Conservation (phyloP, 1,140 invertebrate species). For the Sipha flava region DNA sequence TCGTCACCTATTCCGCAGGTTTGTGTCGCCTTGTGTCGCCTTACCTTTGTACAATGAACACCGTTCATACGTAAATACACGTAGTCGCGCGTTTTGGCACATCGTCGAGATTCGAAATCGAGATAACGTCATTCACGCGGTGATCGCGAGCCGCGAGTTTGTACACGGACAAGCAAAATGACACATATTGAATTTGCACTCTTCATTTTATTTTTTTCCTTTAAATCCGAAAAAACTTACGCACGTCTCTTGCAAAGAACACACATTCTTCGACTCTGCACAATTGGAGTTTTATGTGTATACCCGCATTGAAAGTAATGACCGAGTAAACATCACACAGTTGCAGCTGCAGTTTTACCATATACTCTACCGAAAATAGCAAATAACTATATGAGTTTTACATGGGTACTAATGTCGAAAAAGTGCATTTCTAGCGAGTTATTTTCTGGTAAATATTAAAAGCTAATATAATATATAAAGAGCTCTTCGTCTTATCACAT, state of each 20-base stretch:
- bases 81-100: background rate
- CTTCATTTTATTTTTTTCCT: background rate
- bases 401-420: too few relatives aligned
- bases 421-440: too few relatives aligned
- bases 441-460: too few relatives aligned
- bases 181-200: constrained; percentile 14
- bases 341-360: background rate
- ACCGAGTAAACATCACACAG: background rate
- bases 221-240: background rate
- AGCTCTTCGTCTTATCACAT: too few relatives aligned
- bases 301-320: background rate
- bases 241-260: background rate
- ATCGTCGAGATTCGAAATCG: background rate
- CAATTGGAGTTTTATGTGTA: background rate
- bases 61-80: background rate
- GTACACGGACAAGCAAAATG: background rate
- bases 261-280: background rate
- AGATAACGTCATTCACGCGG: constrained; percentile 20
- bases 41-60: background rate
- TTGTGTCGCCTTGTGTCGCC: background rate
- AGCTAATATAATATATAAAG: too few relatives aligned
- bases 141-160: background rate
- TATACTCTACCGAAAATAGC: too few relatives aligned
- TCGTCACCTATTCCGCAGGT: background rate
- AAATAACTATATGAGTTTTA: too few relatives aligned